A percentile compares a stretch with the other conserved stretches of the same genome.
These are phyloP conservation scores for Sepioteuthis lessoniana DNA, from an alignment of 2,888 invertebrate genomes.

Conservation along the genomic window DNA sequence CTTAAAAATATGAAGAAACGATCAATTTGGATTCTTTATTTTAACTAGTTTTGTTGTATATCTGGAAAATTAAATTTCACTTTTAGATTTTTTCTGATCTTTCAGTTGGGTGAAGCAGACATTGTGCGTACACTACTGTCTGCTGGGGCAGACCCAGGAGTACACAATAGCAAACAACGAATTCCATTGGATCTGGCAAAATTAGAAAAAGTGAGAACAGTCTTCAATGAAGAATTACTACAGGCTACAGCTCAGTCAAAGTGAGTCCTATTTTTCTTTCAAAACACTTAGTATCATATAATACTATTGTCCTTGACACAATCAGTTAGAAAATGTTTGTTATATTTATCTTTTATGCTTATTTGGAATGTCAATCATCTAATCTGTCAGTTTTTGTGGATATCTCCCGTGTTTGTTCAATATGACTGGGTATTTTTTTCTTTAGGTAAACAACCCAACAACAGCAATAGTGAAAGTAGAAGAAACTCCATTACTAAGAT, in stretches of 20 bases:
- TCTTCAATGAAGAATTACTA: slow-evolving; percentile 80
- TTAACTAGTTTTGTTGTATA: not conserved
- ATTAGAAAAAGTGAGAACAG: slow-evolving; percentile 77
- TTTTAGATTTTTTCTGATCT: slow-evolving; percentile 46
- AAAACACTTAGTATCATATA: not conserved
- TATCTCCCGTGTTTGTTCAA: not conserved
- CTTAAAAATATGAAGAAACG: not conserved
- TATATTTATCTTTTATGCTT: not conserved
- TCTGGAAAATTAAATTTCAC: not conserved
- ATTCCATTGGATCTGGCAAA: slow-evolving; percentile 78
- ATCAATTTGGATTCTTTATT: not conserved
- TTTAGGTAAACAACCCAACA: not conserved
- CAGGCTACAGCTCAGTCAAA: slow-evolving; percentile 80
- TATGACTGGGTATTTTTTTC: not conserved
- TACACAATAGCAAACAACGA: slow-evolving; percentile 77
- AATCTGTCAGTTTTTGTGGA: not conserved
- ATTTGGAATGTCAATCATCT: not conserved
- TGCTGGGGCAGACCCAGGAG: slow-evolving; percentile 79
- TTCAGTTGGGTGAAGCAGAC: slow-evolving; percentile 78
- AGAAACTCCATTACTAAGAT: no score
- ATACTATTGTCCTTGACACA: not conserved
- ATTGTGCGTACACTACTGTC: slow-evolving; percentile 79
- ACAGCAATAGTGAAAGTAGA: no score
- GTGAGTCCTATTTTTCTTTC: slow-evolving; percentile 73
- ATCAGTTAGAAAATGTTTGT: not conserved